Percentiles rank a stretch among this genome's conserved stretches.
These are phyloP conservation scores for Cheilosia pagana DNA, from an alignment of 2,888 invertebrate genomes.

Conservation along the genomic window DNA sequence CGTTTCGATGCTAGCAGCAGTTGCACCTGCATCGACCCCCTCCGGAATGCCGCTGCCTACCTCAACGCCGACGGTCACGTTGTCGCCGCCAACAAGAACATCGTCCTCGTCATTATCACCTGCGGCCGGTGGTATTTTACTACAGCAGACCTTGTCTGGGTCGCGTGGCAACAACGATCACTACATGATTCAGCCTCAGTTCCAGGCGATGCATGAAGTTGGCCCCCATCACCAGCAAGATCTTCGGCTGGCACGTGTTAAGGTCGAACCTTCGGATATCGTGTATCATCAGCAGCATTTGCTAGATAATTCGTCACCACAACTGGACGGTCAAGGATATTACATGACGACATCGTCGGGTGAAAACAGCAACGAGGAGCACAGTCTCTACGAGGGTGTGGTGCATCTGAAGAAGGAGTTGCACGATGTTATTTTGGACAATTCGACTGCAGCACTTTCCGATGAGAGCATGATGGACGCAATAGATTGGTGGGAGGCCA, in stretches of 20 bases:
- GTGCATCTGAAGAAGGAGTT: slow-evolving; percentile 81
- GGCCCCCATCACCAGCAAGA: slow-evolving; percentile 46
- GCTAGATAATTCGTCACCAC: slow-evolving; percentile 63
- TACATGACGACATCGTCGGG: slow-evolving; percentile 58
- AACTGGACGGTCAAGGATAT: slow-evolving; percentile 62
- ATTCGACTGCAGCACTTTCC: slow-evolving; percentile 79
- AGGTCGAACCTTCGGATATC: slow-evolving; percentile 65
- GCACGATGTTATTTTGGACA: slow-evolving; percentile 82
- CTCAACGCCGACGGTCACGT: slow-evolving; percentile 72
- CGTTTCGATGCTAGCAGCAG: slow-evolving; percentile 83
- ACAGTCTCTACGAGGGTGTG: slow-evolving; percentile 77
- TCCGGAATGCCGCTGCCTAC: slow-evolving; percentile 73
- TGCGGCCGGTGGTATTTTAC: slow-evolving; percentile 81
- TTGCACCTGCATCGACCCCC: slow-evolving; percentile 73
- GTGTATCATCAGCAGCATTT: slow-evolving; percentile 61
- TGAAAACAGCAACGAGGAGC: slow-evolving; percentile 64
- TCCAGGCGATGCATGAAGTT: slow-evolving; percentile 42
- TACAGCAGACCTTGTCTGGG: slow-evolving; percentile 76
- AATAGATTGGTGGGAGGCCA: slow-evolving; percentile 85
- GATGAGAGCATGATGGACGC: slow-evolving; percentile 85
- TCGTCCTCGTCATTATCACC: slow-evolving; percentile 79
- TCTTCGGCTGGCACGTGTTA: slow-evolving; percentile 58
- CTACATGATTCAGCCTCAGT: slow-evolving; percentile 67
- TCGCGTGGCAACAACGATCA: slow-evolving; percentile 63
- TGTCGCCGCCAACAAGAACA: slow-evolving; percentile 49